Base-by-base conservation (phyloP, 2,113 vertebrate species). In the Formicarius rufipectus region DNA sequence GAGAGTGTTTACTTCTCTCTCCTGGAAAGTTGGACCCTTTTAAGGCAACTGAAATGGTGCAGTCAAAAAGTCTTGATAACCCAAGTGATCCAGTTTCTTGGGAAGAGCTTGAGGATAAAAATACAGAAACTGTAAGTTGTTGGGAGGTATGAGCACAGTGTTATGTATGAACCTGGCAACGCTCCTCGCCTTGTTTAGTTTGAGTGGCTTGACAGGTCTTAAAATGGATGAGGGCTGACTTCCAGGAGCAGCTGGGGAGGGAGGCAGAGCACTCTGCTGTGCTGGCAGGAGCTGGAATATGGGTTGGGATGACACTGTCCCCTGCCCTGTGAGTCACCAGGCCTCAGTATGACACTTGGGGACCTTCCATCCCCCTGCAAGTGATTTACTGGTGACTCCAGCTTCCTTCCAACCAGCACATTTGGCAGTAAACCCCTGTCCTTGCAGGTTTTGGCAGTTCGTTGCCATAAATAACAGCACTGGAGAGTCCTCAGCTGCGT, bases 91-190 rank as follows among this genome's bases (percentile, higher is more conserved):
- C 24, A 4, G 7, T 68, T 85, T 42, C 56, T 68, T 49, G 60
- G 64, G 78, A 84, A 62, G 78, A 52, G 56, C 30, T 81, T 6
- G 44, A 30, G 62, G 84, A 39, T 77, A 80, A 69, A 95, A 93
- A 66, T 89, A 33, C 68, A 12, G 84, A 4, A 9, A 19, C 24
- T 90, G 66, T 40, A 10, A 87, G 30, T 84, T 19, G 49, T 20
- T 28, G 69, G 63, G 93, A 77, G 89, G 72, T 45, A 44, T 7
- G 74, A 84, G 68, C 2, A 2, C 37, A 49, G 58, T 68, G 86
- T 77, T 76, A 6, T 22, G 80, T n/a, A 14, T 31, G 33, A n/a
- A 63, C 35, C 77, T 94, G 94, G 92, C 92, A 89, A 0, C 7
- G 56, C 35, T 87, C 88, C 84, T 68, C 7, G 6, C 74, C 79